Percentiles rank a stretch among this genome's conserved stretches.
These are phyloP conservation scores for Sebastes glaucus DNA, from an alignment of 2,797 vertebrate species.

Conservation along the genomic window DNA sequence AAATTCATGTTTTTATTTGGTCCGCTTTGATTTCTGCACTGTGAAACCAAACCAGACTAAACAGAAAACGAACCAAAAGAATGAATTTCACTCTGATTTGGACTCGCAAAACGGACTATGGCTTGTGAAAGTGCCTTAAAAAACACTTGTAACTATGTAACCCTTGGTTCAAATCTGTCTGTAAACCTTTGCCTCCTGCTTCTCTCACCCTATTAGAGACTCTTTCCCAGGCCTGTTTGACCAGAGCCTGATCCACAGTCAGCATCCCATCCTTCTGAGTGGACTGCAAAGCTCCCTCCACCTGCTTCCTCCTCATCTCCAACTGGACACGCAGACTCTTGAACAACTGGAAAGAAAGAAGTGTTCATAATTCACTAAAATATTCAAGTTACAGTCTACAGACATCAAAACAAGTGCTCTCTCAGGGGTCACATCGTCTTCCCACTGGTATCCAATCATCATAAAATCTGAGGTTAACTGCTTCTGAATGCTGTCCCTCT, in stretches of 20 bases:
- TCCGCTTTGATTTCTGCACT: too few relatives aligned
- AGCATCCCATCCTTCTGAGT: constrained; percentile 92
- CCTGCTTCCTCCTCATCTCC: constrained; percentile 89
- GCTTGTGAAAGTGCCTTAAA: neutral
- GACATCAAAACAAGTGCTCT: constrained; percentile 17
- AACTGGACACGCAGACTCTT: constrained; percentile 90
- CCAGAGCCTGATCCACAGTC: constrained; percentile 94
- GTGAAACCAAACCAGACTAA: too few relatives aligned
- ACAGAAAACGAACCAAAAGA: fast-evolving
- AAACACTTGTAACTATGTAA: neutral
- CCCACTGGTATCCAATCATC: constrained; percentile 32
- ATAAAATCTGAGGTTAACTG: constrained; percentile 31
- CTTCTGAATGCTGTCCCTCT: constrained; percentile 20
- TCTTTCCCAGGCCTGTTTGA: constrained; percentile 96
- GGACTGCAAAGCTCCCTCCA: constrained; percentile 89
- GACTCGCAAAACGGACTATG: too few relatives aligned
- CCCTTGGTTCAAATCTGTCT: neutral
- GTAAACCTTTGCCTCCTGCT: neutral
- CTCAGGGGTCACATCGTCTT: neutral
- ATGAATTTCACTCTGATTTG: too few relatives aligned
- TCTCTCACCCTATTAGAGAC: constrained; percentile 88
- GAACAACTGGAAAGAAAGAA: constrained; percentile 83
- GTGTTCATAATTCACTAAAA: neutral
- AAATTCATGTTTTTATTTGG: too few relatives aligned
- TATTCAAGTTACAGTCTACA: neutral